Evolutionary conservation across 2,888 invertebrate genomes (phyloP).

Genomic region (Ormia ochracea): DNA sequence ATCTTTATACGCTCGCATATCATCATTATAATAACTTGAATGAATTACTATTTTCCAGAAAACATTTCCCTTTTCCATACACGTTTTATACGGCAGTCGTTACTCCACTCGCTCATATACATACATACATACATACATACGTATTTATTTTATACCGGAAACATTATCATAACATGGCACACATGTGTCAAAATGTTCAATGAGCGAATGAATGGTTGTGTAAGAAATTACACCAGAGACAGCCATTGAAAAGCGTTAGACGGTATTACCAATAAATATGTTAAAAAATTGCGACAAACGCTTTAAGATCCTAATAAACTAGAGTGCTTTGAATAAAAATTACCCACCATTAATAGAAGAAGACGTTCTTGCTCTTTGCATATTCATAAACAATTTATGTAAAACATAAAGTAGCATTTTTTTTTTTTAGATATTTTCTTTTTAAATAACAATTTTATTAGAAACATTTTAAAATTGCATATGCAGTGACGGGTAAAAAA

Average conservation of each 20-base stretch:
- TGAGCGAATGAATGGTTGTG: slow-evolving; percentile 13
- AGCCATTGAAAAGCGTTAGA: slow-evolving; percentile 37
- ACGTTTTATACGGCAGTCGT: neutral
- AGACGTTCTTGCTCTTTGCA: slow-evolving; percentile 13
- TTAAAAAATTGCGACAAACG: slow-evolving; percentile 48
- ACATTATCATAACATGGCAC: slow-evolving; percentile 65
- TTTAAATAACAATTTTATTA: slow-evolving; percentile 40
- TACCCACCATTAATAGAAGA: slow-evolving; percentile 35
- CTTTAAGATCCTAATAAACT: slow-evolving; percentile 60
- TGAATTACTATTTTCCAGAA: slow-evolving; percentile 57
- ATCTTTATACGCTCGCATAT: slow-evolving; percentile 1
- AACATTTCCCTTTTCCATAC: slow-evolving; percentile 24
- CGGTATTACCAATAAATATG: slow-evolving; percentile 50
- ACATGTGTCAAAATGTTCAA: slow-evolving; percentile 63
- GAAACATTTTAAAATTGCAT: neutral
- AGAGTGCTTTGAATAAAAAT: slow-evolving; percentile 58
- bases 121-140: neutral
- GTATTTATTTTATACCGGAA: slow-evolving; percentile 43
- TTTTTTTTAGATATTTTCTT: neutral
- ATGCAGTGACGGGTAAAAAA: neutral
- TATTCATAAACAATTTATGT: slow-evolving; percentile 9
- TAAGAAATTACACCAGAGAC: slow-evolving; percentile 54
- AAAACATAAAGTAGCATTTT: slow-evolving; percentile 19
- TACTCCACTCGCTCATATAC: neutral
- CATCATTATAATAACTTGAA: slow-evolving; percentile 59